Base-by-base conservation (phyloP, 2,113 vertebrate genomes). In the Hemicordylus capensis region DNA sequence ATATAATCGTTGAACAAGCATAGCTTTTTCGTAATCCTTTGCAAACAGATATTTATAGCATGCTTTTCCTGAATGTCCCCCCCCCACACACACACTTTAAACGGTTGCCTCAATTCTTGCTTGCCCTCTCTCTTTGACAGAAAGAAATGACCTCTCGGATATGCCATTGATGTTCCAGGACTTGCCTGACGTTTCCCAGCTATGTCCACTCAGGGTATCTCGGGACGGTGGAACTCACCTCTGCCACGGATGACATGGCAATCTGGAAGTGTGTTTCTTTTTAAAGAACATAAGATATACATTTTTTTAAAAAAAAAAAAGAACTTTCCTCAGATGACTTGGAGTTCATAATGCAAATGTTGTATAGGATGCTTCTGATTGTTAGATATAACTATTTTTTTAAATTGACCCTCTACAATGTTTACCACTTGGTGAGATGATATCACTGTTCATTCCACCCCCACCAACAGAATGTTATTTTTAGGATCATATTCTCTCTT, bases 141-240 rank as follows among this genome's bases (percentile, higher is more conserved):
- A 99, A 99, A 95, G 98, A 99, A 95, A 99, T 99, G 98, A 99
- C 98, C 0, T 94, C 97, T 19, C 96, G 97, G 92, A 98, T 99
- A 97, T 99, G 98, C 95, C 98, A 98, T 96, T 99, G 96, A 98
- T 90, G 67, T 17, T 24, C n/a, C 39, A 39, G 73, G 89, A 79
- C 19, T 63, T 48, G 67, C 76, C 91, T 75, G 87, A 85, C 22
- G 20, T 46, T 54, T 88, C 73, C 54, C 0, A 2, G 31, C 28
- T 31, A 0, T 54, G 59, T 87, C 87, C 19, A 1, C 6, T 9
- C 11, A 4, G 4, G 42, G 9, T 6, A 15, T 56, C 14, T 69
- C 8, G 72, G 88, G 89, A 82, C 88, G 74, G 74, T 1, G 0
- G 85, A 63, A 80, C 37, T 76, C 74, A 66, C 2, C 39, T 66